Conservation (phyloP, 2,888 invertebrate genomes). For the Galerucella pusilla region DNA sequence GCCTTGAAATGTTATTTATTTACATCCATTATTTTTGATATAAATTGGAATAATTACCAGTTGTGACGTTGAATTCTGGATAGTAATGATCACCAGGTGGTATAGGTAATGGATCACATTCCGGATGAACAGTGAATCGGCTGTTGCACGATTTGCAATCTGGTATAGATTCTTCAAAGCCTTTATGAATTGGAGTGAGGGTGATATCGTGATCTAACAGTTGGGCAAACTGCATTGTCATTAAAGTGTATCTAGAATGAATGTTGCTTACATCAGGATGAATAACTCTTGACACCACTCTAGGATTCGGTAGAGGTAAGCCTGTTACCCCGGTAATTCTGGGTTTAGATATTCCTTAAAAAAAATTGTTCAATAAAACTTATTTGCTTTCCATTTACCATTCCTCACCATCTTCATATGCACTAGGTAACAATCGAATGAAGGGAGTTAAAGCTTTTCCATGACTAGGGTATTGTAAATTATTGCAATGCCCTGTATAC, state of each 20-base stretch:
- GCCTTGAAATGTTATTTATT: slow-evolving; percentile 68
- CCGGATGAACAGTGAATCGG: slow-evolving; percentile 87
- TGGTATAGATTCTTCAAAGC: slow-evolving; percentile 89
- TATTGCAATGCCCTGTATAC: slow-evolving; percentile 88
- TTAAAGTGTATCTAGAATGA: slow-evolving; percentile 87
- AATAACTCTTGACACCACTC: slow-evolving; percentile 86
- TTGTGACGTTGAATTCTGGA: slow-evolving; percentile 82
- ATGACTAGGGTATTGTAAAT: slow-evolving; percentile 82
- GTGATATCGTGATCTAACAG: slow-evolving; percentile 95
- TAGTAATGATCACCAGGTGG: slow-evolving; percentile 91
- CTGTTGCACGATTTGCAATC: slow-evolving; percentile 92
- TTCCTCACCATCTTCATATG: slow-evolving; percentile 83
- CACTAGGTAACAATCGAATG: slow-evolving; percentile 83
- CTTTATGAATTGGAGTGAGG: slow-evolving; percentile 92
- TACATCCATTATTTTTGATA: too few species aligned
- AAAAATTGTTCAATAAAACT: not conserved
- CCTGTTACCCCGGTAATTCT: slow-evolving; percentile 80
- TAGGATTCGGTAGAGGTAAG: slow-evolving; percentile 82
- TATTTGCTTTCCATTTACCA: not conserved
- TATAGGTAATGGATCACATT: slow-evolving; percentile 92
- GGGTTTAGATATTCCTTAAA: slow-evolving; percentile 80
- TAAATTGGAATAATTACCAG: slow-evolving; percentile 13
- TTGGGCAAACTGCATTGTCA: slow-evolving; percentile 96
- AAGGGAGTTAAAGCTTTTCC: slow-evolving; percentile 89
- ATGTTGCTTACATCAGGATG: slow-evolving; percentile 93